Evolutionary conservation across 2,797 vertebrate species (phyloP), one percentile per base, ranked within the genome.

Genomic region (Apogon hyalosoma): DNA sequence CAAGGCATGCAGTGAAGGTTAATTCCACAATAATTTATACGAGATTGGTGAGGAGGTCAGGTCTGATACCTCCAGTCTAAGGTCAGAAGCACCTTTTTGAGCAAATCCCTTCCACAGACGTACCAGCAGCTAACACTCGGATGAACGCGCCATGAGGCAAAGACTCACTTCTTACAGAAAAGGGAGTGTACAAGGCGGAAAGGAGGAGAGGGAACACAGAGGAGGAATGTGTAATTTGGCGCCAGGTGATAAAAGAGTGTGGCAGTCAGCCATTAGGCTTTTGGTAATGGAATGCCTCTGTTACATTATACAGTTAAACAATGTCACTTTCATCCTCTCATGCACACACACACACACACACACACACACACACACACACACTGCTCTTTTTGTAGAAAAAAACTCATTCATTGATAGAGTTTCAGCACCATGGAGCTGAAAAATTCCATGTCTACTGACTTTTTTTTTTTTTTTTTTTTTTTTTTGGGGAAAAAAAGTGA

Each of bases 201-300:
- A 79, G 77, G 64, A 83, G 75, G 54, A 74, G 43, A 82, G 63
- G 54, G 48, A 70, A 45, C 28, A 11, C 52, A 70, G 59, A 72
- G 19, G 19, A 86, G 83, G 86, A 88, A 87, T 89, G 75, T 82
- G 51, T 72, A 51, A 83, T 83, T 84, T 77, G 55, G 70, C 2
- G 48, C 80, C 79, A 80, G 75, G 82, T 82, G 79, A 86, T 87
- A 79, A 84, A 85, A 79, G 58, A 53, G 45, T 15, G 70, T 82
- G 85, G 82, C 83, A 79, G 40, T 40, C 47, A 15, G 86, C 80
- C 84, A 85, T 69, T 51, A 11, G 50, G 51, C 54, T 77, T 60
- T 67, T 31, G 18, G 67, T 72, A 77, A 87, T 64, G 58, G 73
- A 83, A 83, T 47, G 59, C 19, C 48, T 70, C 61, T 55, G 80